Percentiles rank a stretch among this genome's conserved stretches.
phyloP scores from a whole-genome alignment of 2,113 vertebrate species.

The Istiophorus platypterus region DNA sequence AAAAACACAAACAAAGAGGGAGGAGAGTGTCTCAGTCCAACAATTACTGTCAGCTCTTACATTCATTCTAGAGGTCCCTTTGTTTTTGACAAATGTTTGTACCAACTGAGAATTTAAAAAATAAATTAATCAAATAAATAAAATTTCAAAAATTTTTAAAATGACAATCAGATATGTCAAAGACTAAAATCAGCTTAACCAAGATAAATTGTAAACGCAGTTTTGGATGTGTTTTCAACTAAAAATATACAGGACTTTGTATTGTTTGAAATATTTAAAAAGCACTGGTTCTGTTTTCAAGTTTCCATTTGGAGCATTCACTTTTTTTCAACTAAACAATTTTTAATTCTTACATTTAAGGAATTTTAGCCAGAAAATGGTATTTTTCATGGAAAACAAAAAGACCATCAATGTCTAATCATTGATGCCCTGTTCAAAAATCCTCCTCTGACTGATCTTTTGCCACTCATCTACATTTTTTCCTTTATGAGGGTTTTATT shows the following conservation, averaged over 20 bases:
- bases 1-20: conserved; percentile 33
- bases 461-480: neutral
- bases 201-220: neutral
- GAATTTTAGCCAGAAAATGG: too few relatives aligned
- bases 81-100: conserved; percentile 22
- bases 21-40: conserved; percentile 33
- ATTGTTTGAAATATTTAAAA: too few relatives aligned
- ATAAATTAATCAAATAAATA: neutral
- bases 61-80: neutral
- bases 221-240: too few relatives aligned
- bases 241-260: too few relatives aligned
- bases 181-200: neutral
- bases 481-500: too few relatives aligned
- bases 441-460: neutral
- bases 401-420: neutral
- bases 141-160: neutral
- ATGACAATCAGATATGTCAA: neutral
- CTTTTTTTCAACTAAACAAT: neutral
- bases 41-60: conserved; percentile 21
- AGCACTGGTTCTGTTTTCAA: too few relatives aligned
- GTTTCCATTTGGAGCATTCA: neutral
- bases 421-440: neutral
- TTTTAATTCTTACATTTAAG: neutral
- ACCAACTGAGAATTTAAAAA: neutral
- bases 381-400: too few relatives aligned